phyloP scores from a whole-genome alignment of 1,140 invertebrate species.

The Chironomus striatipennis region DNA sequence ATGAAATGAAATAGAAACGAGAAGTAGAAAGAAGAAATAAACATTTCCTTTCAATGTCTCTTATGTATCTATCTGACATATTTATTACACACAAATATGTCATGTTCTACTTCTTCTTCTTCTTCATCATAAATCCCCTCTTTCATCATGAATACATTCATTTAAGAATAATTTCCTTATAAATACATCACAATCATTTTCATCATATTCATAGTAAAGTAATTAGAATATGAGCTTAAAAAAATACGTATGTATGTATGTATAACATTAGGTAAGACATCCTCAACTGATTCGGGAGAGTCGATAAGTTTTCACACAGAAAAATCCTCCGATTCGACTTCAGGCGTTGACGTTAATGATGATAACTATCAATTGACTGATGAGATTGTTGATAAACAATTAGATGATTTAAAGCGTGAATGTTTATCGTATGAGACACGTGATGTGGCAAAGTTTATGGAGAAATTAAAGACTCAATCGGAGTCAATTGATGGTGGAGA shows the following conservation, averaged over 20 bases:
- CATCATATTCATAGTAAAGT: too few species aligned
- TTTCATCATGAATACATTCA: too few species aligned
- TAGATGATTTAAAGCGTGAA: conserved; percentile 37
- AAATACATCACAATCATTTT: too few species aligned
- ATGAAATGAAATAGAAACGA: conserved; percentile 38
- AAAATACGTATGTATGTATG: neutral
- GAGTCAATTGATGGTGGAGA: conserved; percentile 34
- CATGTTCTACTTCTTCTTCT: too few species aligned
- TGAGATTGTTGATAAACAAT: conserved; percentile 37
- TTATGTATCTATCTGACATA: too few species aligned
- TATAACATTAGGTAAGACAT: conserved; percentile 1
- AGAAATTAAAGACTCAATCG: conserved; percentile 36
- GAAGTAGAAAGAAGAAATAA: neutral
- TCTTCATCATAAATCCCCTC: too few species aligned
- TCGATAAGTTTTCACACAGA: conserved; percentile 17
- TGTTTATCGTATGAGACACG: conserved; percentile 33
- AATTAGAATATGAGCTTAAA: too few species aligned
- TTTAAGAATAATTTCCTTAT: too few species aligned
- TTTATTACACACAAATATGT: too few species aligned
- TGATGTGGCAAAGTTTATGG: conserved; percentile 40
- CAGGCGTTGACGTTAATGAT: conserved; percentile 24
- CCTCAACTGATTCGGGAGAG: conserved; percentile 6
- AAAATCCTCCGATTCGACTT: conserved; percentile 23
- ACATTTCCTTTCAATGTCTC: neutral
- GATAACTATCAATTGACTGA: conserved; percentile 30